A percentile compares a stretch with the other conserved stretches of the same genome.
Conservation (phyloP, 2,113 vertebrate species). For the Steatornis caripensis region DNA sequence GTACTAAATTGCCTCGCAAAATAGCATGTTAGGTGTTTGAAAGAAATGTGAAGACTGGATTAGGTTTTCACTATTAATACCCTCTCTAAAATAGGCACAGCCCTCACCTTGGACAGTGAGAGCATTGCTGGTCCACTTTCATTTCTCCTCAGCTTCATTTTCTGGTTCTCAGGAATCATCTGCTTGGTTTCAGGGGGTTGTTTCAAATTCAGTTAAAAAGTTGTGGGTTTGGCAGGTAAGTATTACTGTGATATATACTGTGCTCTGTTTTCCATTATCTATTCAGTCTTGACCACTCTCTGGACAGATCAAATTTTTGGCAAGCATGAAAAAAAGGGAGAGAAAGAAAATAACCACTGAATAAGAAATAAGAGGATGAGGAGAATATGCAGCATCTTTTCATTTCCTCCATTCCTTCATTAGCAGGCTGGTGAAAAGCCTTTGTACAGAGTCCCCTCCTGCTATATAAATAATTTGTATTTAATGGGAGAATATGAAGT, state of each 20-base stretch:
- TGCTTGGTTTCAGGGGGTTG: not conserved
- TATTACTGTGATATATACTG: not conserved
- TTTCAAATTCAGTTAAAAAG: not conserved
- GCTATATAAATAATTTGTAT: not conserved
- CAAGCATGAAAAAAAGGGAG: not conserved
- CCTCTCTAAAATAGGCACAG: not conserved
- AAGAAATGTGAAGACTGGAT: not conserved
- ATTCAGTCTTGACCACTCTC: not conserved
- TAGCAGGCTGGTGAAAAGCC: not conserved
- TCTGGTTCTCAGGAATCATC: not conserved
- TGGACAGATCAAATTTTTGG: not conserved
- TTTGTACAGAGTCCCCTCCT: not conserved
- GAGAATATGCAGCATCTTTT: not conserved
- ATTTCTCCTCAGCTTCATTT: not conserved
- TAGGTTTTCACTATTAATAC: not conserved
- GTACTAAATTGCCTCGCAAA: not conserved
- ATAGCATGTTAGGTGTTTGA: not conserved
- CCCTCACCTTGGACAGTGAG: not conserved
- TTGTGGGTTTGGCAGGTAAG: not conserved
- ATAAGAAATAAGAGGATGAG: not conserved
- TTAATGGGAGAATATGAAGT: not conserved
- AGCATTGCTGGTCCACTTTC: not conserved
- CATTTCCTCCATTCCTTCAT: not conserved
- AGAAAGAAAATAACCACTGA: not conserved
- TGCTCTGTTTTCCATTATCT: not conserved